Evolutionary conservation across 1,140 invertebrate species (phyloP).

Genomic region (Aphelenchoides fujianensis): DNA sequence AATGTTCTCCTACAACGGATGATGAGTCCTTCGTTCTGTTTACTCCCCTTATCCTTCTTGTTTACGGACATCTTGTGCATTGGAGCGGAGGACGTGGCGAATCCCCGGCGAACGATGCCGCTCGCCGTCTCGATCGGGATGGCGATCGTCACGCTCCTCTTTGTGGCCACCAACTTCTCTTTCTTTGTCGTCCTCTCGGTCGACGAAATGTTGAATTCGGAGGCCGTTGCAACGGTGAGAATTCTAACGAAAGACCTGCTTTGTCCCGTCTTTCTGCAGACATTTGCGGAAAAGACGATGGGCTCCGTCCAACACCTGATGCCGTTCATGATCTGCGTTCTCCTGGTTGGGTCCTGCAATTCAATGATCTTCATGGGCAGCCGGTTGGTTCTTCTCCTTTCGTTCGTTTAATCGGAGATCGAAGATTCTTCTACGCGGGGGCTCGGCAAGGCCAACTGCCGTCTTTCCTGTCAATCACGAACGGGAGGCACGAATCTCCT

Average conservation of each 20-base stretch:
- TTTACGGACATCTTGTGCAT: slow-evolving; percentile 56
- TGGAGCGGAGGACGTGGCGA: slow-evolving; percentile 50
- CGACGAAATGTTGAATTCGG: slow-evolving; percentile 37
- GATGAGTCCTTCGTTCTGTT: too few species aligned
- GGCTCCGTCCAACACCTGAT: slow-evolving; percentile 51
- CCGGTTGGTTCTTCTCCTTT: too few species aligned
- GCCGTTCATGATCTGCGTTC: slow-evolving; percentile 53
- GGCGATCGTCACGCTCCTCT: slow-evolving; percentile 41
- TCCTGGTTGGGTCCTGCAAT: slow-evolving; percentile 58
- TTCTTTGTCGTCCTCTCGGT: slow-evolving; percentile 47
- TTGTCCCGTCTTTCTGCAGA: slow-evolving; percentile 29
- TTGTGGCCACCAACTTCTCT: slow-evolving; percentile 43
- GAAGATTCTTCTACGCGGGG: slow-evolving; percentile 45
- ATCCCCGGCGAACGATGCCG: slow-evolving; percentile 52
- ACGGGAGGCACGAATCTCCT: slow-evolving; percentile 37
- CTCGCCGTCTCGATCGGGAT: slow-evolving; percentile 51
- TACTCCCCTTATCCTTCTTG: slow-evolving; percentile 30
- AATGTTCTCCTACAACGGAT: too few species aligned
- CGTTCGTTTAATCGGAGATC: too few species aligned
- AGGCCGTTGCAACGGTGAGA: slow-evolving; percentile 43
- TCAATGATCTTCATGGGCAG: slow-evolving; percentile 54
- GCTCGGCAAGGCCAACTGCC: slow-evolving; percentile 51
- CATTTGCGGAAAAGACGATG: slow-evolving; percentile 51
- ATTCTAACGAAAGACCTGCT: neutral
- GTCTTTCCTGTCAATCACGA: slow-evolving; percentile 43